phyloP scores from a whole-genome alignment of 2,113 vertebrate species.

The Phyllostomus discolor region DNA sequence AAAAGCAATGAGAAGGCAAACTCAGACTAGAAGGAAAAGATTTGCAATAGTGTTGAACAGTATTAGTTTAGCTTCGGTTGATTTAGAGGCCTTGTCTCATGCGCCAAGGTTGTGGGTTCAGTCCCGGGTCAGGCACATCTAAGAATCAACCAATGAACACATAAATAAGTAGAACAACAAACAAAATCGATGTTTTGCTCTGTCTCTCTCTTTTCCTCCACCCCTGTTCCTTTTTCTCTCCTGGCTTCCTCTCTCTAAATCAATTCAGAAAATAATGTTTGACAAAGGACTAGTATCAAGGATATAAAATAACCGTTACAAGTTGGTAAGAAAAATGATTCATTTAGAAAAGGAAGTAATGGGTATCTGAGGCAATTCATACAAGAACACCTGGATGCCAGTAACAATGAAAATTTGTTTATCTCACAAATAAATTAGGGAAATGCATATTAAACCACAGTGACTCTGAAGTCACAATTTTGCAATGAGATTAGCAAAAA shows the following conservation, averaged over 20 bases:
- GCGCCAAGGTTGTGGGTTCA: no score
- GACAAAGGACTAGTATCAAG: conserved; percentile 3
- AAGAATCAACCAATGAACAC: no score
- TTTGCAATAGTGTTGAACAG: not conserved
- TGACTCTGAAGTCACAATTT: not conserved
- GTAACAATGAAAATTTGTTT: not conserved
- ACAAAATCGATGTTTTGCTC: no score
- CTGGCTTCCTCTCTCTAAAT: no score
- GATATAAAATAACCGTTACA: not conserved
- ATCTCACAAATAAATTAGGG: not conserved
- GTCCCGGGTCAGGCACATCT: no score
- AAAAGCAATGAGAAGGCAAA: not conserved
- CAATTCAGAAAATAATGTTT: not conserved
- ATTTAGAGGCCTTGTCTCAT: no score
- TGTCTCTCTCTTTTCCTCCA: no score
- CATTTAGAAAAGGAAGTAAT: not conserved
- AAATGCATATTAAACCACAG: not conserved
- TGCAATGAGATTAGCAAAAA: not conserved
- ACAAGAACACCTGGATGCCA: not conserved
- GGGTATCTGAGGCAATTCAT: not conserved
- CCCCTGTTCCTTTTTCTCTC: no score
- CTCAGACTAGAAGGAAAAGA: not conserved
- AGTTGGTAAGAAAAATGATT: not conserved
- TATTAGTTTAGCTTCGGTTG: no score
- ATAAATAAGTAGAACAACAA: no score